Evolutionary conservation across 2,888 invertebrate genomes (phyloP), one percentile per base, ranked within the genome.

Genomic region (Pristionchus fissidentatus): DNA sequence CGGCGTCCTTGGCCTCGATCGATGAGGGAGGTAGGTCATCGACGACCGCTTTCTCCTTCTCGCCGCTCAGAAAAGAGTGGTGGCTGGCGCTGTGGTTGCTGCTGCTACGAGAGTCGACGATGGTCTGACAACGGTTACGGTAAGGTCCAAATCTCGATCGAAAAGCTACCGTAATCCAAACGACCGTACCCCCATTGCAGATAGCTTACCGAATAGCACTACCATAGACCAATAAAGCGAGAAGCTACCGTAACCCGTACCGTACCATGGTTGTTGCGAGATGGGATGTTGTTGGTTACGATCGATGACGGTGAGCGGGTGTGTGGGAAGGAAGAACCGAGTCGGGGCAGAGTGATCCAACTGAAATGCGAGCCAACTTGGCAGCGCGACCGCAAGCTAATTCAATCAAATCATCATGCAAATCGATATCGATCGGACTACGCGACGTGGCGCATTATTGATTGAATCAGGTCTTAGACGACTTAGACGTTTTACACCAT

Each of bases 181-280:
- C n/a, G 35, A 66, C 62, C 35, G 62, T 66, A 26, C 26, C 38
- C 62, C 62, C 22, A 26, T n/a, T n/a, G n/a, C 62, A n/a, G n/a
- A n/a, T n/a, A n/a, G n/a, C n/a, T n/a, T n/a, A n/a, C n/a, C n/a
- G n/a, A n/a, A n/a, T n/a, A n/a, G n/a, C n/a, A n/a, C n/a, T n/a
- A n/a, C n/a, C n/a, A n/a, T n/a, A n/a, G n/a, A n/a, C n/a, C n/a
- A n/a, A n/a, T n/a, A n/a, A n/a, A n/a, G n/a, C n/a, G n/a, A n/a
- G n/a, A n/a, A n/a, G n/a, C n/a, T n/a, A 5, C 3, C n/a, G 57
- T 22, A 29, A 13, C 62, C 32, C 32, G 3, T 22, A 1, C 35
- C 70, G 70, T 70, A 70, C 70, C 70, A 70, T 70, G 70, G 70
- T 70, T n/a, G n/a, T n/a, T 70, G 70, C 70, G 70, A 70, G 70